Evolutionary conservation across 2,797 vertebrate genomes (phyloP).

Genomic region (Schizopygopsis pylzovi): DNA sequence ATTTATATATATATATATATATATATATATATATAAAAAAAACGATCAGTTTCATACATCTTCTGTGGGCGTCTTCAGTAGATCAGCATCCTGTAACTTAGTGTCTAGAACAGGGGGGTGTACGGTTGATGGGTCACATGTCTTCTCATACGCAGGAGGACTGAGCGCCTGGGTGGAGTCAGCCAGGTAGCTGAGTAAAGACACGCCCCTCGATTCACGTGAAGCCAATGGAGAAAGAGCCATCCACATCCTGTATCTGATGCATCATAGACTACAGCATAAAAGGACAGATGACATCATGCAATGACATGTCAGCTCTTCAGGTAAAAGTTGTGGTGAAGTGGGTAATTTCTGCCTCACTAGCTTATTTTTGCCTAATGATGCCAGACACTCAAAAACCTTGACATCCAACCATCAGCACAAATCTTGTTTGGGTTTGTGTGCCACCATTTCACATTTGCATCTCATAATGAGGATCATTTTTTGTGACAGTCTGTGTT

Average conservation of each 20-base stretch:
- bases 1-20: too few relatives aligned
- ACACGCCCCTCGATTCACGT: conserved; percentile 78
- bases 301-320: neutral
- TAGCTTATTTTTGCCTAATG: neutral
- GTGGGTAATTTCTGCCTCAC: neutral
- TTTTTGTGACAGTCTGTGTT: neutral
- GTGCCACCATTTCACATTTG: neutral
- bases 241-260: conserved; percentile 75
- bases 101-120: conserved; percentile 35
- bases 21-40: too few relatives aligned
- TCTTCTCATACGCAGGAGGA: conserved; percentile 53
- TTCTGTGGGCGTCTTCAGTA: conserved; percentile 64
- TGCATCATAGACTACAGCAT: conserved; percentile 79
- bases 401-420: neutral
- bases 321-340: neutral
- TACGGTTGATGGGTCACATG: conserved; percentile 42
- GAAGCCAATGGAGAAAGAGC: conserved; percentile 69
- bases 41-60: conserved; percentile 44
- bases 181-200: conserved; percentile 86
- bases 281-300: conserved; percentile 4
- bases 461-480: neutral
- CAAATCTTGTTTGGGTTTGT: conserved; percentile 5
- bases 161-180: conserved; percentile 57
- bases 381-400: neutral
- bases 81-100: conserved; percentile 68